phyloP scores from a whole-genome alignment of 2,888 invertebrate genomes.

The Chrysolina americana region DNA sequence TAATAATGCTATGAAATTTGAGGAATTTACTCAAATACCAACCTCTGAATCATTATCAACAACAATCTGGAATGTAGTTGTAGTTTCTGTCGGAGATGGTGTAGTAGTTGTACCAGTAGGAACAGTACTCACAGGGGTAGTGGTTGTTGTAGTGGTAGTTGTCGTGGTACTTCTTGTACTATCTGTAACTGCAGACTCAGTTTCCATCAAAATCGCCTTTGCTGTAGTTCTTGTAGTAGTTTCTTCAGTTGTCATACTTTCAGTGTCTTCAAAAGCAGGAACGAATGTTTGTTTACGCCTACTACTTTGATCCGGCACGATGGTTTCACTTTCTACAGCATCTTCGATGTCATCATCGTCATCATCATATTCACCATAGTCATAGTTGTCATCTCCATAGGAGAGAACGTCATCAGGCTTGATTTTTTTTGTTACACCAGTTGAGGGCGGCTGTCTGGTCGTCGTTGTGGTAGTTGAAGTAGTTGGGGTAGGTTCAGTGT shows the following conservation, averaged over 20 bases:
- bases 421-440: slow-evolving; percentile 38
- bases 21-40: slow-evolving; percentile 4
- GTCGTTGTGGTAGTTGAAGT: slow-evolving; percentile 45
- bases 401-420: slow-evolving; percentile 44
- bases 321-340: slow-evolving; percentile 66
- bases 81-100: slow-evolving; percentile 44
- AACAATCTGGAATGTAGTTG: slow-evolving; percentile 53
- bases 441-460: slow-evolving; percentile 36
- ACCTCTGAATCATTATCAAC: slow-evolving; percentile 55
- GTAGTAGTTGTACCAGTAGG: slow-evolving; percentile 58
- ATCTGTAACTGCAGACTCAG: slow-evolving; percentile 33
- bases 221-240: slow-evolving; percentile 36
- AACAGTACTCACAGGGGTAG: slow-evolving; percentile 54
- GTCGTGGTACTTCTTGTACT: slow-evolving; percentile 60
- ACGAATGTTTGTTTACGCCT: slow-evolving; percentile 50
- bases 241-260: slow-evolving; percentile 47
- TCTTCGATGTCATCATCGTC: slow-evolving; percentile 66
- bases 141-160: slow-evolving; percentile 28
- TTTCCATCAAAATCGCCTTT: slow-evolving; percentile 18
- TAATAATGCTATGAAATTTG: neutral
- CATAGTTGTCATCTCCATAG: slow-evolving; percentile 60
- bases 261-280: slow-evolving; percentile 41
- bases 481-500: slow-evolving; percentile 39
- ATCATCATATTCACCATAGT: slow-evolving; percentile 70
- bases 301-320: slow-evolving; percentile 57